Evolutionary conservation across 2,797 vertebrate species (phyloP).

Genomic region (Tarsius wallacei): DNA sequence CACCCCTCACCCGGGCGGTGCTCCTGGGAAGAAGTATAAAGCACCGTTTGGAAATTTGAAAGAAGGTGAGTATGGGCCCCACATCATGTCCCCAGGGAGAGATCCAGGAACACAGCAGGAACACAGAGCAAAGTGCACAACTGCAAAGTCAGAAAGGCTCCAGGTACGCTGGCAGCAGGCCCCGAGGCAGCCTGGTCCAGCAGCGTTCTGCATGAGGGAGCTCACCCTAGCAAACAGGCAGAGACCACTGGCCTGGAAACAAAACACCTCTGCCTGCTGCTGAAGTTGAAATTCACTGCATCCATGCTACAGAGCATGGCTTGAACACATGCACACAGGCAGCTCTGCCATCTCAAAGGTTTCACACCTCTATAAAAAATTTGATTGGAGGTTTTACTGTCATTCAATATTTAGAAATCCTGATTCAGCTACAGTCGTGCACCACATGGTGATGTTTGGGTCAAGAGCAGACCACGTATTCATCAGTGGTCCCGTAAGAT

Average conservation of each 20-base stretch:
- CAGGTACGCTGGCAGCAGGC: not conserved
- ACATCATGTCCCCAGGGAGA: not conserved
- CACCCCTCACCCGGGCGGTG: too few relatives aligned
- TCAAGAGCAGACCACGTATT: not conserved
- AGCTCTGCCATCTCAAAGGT: not conserved
- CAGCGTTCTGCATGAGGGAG: not conserved
- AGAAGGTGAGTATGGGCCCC: not conserved
- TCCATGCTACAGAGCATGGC: not conserved
- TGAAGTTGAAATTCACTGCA: too few relatives aligned
- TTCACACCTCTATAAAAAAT: not conserved
- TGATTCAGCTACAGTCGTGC: not conserved
- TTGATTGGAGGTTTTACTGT: not conserved
- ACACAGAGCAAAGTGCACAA: not conserved
- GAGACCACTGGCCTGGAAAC: not conserved
- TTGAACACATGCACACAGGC: too few relatives aligned
- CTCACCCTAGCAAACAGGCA: accelerated
- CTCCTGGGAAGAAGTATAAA: not conserved
- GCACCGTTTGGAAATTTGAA: not conserved
- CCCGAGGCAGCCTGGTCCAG: not conserved
- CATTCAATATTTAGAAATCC: not conserved
- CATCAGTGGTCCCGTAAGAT: too few relatives aligned
- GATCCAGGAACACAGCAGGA: not conserved
- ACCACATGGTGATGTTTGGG: not conserved
- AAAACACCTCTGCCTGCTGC: not conserved
- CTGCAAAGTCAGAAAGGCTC: not conserved